Evolutionary conservation across 2,888 invertebrate species (phyloP).

Genomic region (Morinoia aosen): DNA sequence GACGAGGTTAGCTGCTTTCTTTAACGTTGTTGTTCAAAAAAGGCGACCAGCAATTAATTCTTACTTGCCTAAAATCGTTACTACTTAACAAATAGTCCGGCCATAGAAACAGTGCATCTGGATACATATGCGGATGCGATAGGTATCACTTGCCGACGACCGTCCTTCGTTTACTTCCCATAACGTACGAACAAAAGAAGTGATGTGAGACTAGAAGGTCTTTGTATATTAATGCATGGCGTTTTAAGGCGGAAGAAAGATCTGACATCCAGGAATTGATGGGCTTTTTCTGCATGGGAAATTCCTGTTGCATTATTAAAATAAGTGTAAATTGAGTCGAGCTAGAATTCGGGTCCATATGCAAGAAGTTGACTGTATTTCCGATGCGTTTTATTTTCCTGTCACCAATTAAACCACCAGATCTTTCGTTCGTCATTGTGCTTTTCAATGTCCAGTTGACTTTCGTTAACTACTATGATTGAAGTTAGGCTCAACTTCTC

Average conservation of each 20-base stretch:
- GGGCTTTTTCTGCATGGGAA: neutral
- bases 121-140: neutral
- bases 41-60: too few species aligned
- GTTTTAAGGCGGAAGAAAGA: neutral
- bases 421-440: neutral
- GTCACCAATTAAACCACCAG: neutral
- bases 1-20: too few species aligned
- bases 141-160: neutral
- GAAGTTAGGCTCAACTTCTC: neutral
- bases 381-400: neutral
- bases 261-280: neutral
- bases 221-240: neutral
- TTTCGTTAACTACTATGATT: neutral
- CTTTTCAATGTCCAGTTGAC: too few species aligned
- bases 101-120: too few species aligned
- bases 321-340: neutral
- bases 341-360: too few species aligned
- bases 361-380: too few species aligned
- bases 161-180: neutral
- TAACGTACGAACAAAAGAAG: neutral
- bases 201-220: neutral
- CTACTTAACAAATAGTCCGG: too few species aligned
- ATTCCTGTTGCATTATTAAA: neutral
- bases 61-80: too few species aligned
- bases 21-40: too few species aligned